phyloP scores from a whole-genome alignment of 2,888 invertebrate genomes.

The Caenorhabditis angaria region DNA sequence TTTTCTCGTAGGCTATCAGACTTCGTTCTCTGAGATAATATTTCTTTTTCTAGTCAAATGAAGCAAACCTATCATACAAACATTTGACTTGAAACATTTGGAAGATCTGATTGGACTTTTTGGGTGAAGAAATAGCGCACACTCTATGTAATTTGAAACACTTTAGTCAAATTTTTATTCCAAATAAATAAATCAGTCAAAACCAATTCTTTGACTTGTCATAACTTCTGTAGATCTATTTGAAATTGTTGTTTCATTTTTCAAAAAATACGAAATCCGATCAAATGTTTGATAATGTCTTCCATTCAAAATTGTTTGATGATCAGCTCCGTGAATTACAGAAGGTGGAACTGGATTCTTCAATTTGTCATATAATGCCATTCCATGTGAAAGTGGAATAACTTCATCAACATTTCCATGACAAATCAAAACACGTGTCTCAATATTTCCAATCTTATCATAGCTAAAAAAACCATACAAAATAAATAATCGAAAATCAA shows the following conservation, averaged over 20 bases:
- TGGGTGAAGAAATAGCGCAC: too few species aligned
- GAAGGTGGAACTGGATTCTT: conserved; percentile 48
- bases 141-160: too few species aligned
- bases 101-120: too few species aligned
- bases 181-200: too few species aligned
- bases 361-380: conserved; percentile 38
- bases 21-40: too few species aligned
- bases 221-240: not conserved
- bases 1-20: too few species aligned
- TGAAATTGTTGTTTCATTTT: not conserved
- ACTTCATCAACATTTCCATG: conserved; percentile 59
- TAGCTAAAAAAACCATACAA: conserved; percentile 28
- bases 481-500: not conserved
- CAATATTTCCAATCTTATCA: conserved; percentile 55
- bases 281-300: conserved; percentile 32
- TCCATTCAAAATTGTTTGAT: conserved; percentile 53
- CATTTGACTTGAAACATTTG: too few species aligned
- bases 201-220: too few species aligned
- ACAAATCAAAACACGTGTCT: conserved; percentile 56
- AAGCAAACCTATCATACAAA: too few species aligned
- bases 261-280: conserved; percentile 12
- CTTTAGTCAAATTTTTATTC: too few species aligned
- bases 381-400: conserved; percentile 39
- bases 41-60: too few species aligned
- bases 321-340: conserved; percentile 56